These are phyloP conservation scores for Antennarius striatus DNA, from an alignment of 2,113 vertebrate genomes.

Conservation along the genomic window DNA sequence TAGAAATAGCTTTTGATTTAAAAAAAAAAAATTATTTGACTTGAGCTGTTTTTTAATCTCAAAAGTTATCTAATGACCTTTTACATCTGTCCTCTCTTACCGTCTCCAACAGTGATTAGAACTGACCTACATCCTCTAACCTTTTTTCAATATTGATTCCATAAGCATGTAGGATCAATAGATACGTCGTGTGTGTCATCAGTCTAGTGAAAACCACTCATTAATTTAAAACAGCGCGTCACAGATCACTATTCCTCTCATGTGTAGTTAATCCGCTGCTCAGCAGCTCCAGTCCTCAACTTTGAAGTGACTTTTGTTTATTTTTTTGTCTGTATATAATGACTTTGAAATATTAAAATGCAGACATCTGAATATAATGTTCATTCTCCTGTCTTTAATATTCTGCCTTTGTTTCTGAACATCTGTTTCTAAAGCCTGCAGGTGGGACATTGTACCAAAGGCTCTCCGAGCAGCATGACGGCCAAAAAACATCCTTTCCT, in stretches of 20 bases:
- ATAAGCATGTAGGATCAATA: constrained; percentile 48
- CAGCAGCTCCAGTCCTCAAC: background rate
- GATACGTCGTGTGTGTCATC: constrained; percentile 34
- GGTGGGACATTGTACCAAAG: constrained; percentile 19
- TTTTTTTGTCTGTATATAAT: no score
- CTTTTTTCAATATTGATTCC: constrained; percentile 51
- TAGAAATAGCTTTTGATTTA: no score
- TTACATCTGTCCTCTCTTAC: background rate
- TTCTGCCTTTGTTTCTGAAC: constrained; percentile 3
- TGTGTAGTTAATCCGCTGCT: background rate
- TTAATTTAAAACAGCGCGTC: background rate
- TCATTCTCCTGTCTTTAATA: constrained; percentile 4
- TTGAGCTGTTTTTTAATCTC: background rate
- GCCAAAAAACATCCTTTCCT: constrained; percentile 34
- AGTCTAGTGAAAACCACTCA: constrained; percentile 19
- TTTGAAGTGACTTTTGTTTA: background rate
- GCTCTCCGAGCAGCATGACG: constrained; percentile 57
- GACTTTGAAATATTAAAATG: background rate
- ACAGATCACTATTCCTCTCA: background rate
- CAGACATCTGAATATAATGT: background rate
- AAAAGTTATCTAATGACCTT: background rate
- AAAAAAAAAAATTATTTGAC: no score
- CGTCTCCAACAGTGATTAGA: background rate
- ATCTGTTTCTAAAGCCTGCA: constrained; percentile 25
- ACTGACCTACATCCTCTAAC: constrained; percentile 43